These are phyloP conservation scores for Selene dorsalis DNA, from an alignment of 2,797 vertebrate genomes.

Conservation along the genomic window DNA sequence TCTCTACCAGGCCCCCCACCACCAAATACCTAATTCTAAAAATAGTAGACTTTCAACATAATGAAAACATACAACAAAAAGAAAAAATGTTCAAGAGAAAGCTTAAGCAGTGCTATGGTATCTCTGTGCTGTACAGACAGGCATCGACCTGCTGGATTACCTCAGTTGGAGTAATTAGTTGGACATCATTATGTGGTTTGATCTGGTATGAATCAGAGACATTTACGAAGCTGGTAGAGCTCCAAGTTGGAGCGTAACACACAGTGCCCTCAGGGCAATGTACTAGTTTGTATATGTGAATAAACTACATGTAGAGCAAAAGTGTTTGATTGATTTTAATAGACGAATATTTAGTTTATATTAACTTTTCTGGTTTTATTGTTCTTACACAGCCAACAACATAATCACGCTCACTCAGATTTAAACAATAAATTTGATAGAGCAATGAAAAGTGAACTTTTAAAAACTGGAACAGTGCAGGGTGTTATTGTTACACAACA, in stretches of 20 bases:
- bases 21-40: background rate
- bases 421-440: constrained; percentile 6
- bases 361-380: background rate
- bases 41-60: background rate
- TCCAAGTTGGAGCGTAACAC: constrained; percentile 11
- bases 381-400: constrained; percentile 6
- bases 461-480: background rate
- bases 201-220: constrained; percentile 34
- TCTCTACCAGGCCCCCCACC: no score
- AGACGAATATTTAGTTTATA: background rate
- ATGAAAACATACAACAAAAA: no score
- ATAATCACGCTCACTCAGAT: background rate
- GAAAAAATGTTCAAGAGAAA: constrained; percentile 17
- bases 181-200: constrained; percentile 29
- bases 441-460: background rate
- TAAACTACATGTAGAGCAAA: background rate
- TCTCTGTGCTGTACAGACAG: constrained; percentile 42
- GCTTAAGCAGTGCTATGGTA: constrained; percentile 4
- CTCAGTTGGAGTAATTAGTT: constrained; percentile 35
- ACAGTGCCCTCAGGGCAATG: background rate
- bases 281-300: background rate
- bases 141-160: constrained; percentile 48
- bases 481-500: background rate
- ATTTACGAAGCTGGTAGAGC: constrained; percentile 13
- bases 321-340: constrained; percentile 11